Conservation (phyloP, 2,888 invertebrate genomes). For the Chirona hameri region DNA sequence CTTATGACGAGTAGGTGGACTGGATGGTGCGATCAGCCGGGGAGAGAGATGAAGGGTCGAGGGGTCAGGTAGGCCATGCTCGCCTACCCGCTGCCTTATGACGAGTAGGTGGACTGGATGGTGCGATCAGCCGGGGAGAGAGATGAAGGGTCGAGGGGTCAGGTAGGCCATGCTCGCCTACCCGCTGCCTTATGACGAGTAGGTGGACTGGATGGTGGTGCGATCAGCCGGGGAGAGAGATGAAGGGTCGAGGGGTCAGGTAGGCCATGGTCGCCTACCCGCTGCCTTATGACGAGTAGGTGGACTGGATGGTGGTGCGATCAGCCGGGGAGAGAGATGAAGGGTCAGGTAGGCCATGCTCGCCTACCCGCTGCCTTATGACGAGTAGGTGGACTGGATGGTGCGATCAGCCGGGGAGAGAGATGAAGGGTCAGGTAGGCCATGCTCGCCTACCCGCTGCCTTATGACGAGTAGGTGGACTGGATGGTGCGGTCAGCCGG, state of each 20-base stretch:
- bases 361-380: neutral
- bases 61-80: conserved; percentile 31
- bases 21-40: too few species aligned
- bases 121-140: too few species aligned
- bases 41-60: too few species aligned
- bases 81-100: neutral
- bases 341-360: conserved; percentile 52
- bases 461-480: conserved; percentile 69
- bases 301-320: neutral
- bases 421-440: conserved; percentile 59
- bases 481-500: conserved; percentile 54
- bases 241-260: too few species aligned
- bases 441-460: conserved; percentile 69
- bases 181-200: conserved; percentile 72
- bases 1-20: conserved; percentile 71
- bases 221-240: too few species aligned
- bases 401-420: too few species aligned
- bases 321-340: too few species aligned
- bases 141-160: conserved; percentile 47
- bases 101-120: neutral
- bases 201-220: too few species aligned
- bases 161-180: conserved; percentile 70
- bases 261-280: conserved; percentile 24
- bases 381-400: too few species aligned
- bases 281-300: neutral